Evolutionary conservation across 2,113 vertebrate genomes (phyloP).

Genomic region (Elgaria multicarinata): DNA sequence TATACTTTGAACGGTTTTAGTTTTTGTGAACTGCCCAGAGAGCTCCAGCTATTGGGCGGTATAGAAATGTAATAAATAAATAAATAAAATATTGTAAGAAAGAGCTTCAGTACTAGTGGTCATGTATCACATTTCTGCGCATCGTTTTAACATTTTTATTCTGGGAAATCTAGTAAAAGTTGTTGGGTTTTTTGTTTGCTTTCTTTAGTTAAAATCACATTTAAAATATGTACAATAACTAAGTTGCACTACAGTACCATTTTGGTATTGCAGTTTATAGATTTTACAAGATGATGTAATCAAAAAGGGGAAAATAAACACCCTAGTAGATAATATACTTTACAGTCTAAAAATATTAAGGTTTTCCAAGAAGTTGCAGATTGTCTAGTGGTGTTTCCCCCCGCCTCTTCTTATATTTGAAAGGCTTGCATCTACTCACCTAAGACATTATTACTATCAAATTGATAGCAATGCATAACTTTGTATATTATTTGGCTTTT

Average conservation of each 20-base stretch:
- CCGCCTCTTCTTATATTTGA: slow-evolving; percentile 19
- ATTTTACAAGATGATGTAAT: neutral
- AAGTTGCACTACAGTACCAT: neutral
- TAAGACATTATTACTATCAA: neutral
- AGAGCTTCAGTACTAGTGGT: neutral
- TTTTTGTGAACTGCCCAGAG: no score
- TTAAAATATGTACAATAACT: neutral
- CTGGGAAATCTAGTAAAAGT: neutral
- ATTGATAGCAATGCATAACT: neutral
- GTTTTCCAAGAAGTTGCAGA: neutral
- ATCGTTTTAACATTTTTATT: slow-evolving; percentile 1
- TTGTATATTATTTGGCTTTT: fast-evolving
- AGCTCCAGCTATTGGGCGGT: no score
- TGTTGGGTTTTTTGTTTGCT: no score
- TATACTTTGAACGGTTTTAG: no score
- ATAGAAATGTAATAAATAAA: no score
- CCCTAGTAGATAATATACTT: neutral
- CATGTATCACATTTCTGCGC: neutral
- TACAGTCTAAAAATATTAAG: neutral
- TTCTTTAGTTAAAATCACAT: neutral
- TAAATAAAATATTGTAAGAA: neutral
- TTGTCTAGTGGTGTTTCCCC: neutral
- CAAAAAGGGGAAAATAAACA: neutral
- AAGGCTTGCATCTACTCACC: neutral
- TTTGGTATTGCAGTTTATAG: neutral